Conservation (phyloP, 2,797 vertebrate species). For the Glossophaga mutica region DNA sequence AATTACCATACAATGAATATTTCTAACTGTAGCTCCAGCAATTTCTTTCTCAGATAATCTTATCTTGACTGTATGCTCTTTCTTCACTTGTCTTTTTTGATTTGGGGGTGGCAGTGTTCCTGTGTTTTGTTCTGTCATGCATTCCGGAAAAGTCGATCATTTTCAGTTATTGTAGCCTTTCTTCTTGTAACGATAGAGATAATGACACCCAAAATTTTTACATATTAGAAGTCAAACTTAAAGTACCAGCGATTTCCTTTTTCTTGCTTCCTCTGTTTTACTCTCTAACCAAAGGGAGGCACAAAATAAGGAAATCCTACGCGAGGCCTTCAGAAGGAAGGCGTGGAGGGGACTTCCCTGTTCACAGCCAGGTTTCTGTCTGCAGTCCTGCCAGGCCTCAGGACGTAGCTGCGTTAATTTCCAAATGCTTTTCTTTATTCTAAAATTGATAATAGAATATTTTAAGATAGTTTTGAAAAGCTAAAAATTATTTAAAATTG, state of each 20-base stretch:
- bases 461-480: background rate
- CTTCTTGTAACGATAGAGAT: background rate
- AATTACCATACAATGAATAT: too few species aligned
- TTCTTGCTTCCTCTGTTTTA: background rate
- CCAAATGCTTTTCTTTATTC: background rate
- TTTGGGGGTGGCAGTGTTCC: background rate
- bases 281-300: constrained; percentile 73
- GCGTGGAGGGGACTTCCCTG: background rate
- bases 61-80: background rate
- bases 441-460: background rate
- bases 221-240: background rate
- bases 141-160: background rate
- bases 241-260: background rate
- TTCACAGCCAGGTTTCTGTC: background rate
- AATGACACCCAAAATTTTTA: background rate
- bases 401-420: background rate
- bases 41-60: background rate
- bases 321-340: background rate
- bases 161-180: background rate
- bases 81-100: background rate
- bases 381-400: too few species aligned
- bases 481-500: background rate
- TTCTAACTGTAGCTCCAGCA: background rate
- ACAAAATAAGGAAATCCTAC: constrained; percentile 45
- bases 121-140: background rate